These are phyloP conservation scores for Strigops habroptila DNA, from an alignment of 2,113 vertebrate genomes.

Conservation along the genomic window DNA sequence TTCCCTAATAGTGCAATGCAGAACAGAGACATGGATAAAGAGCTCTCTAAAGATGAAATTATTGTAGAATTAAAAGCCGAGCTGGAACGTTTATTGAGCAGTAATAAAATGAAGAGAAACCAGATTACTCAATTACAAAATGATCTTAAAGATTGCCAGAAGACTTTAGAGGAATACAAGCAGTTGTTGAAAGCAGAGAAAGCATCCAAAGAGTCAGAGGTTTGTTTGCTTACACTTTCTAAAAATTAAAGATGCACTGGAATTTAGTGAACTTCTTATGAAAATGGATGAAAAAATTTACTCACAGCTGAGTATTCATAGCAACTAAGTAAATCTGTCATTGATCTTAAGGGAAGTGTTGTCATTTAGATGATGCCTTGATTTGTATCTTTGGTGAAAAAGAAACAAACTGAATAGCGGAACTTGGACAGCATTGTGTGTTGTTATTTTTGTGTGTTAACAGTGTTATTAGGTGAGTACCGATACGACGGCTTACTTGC, in stretches of 20 bases:
- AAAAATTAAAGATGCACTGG: background rate
- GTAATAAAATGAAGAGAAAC: slow-evolving; percentile 85
- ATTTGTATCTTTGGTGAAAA: background rate
- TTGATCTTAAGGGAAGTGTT: background rate
- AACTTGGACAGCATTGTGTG: background rate
- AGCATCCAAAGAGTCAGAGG: slow-evolving; percentile 59
- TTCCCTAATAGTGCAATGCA: slow-evolving; percentile 51
- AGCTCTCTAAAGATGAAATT: slow-evolving; percentile 81
- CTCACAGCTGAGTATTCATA: background rate
- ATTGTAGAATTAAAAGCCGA: slow-evolving; percentile 80
- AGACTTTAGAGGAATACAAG: slow-evolving; percentile 70
- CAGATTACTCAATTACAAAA: slow-evolving; percentile 83
- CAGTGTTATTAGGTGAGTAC: background rate
- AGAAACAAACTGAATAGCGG: background rate
- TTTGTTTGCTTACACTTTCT: slow-evolving; percentile 42
- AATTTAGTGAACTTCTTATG: background rate
- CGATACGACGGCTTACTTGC: background rate
- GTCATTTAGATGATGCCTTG: background rate
- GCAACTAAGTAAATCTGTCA: background rate
- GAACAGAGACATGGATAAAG: slow-evolving; percentile 61
- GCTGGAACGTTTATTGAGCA: slow-evolving; percentile 83
- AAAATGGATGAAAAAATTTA: background rate
- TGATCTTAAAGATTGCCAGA: slow-evolving; percentile 75
- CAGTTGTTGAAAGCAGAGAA: slow-evolving; percentile 71
- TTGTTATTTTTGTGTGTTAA: background rate